phyloP scores from a whole-genome alignment of 2,797 vertebrate genomes.

The Darevskia mixta region DNA sequence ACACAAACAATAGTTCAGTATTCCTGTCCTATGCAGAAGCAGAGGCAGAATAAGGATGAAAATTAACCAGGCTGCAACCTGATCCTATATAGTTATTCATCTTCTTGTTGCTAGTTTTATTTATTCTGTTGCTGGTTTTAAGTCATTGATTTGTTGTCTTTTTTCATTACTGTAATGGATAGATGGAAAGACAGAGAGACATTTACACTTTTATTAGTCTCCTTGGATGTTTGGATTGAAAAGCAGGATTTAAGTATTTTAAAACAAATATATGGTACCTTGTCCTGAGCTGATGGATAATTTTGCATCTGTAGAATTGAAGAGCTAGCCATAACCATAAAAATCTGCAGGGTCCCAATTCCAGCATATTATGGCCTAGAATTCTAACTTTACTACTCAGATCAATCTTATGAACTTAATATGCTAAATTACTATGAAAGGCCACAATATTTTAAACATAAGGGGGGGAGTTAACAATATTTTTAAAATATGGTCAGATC shows the following conservation, averaged over 20 bases:
- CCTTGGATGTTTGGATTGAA: not conserved
- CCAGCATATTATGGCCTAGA: constrained; percentile 10
- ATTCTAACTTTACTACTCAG: not conserved
- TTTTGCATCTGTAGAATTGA: not conserved
- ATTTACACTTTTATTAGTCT: not conserved
- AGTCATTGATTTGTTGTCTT: too few relatives aligned
- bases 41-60: too few relatives aligned
- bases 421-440: not conserved
- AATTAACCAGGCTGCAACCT: too few relatives aligned
- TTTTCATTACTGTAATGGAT: too few relatives aligned
- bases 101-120: too few relatives aligned
- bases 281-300: not conserved
- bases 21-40: too few relatives aligned
- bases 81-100: too few relatives aligned
- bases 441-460: constrained; percentile 6
- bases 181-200: too few relatives aligned
- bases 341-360: not conserved
- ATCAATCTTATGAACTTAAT: not conserved
- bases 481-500: not conserved
- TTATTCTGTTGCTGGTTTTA: too few relatives aligned
- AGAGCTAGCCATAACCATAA: not conserved
- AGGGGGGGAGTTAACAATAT: not conserved
- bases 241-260: not conserved
- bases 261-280: not conserved
- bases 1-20: too few relatives aligned